Base-by-base conservation (phyloP, 2,888 invertebrate species). In the Brachyptera putata region DNA sequence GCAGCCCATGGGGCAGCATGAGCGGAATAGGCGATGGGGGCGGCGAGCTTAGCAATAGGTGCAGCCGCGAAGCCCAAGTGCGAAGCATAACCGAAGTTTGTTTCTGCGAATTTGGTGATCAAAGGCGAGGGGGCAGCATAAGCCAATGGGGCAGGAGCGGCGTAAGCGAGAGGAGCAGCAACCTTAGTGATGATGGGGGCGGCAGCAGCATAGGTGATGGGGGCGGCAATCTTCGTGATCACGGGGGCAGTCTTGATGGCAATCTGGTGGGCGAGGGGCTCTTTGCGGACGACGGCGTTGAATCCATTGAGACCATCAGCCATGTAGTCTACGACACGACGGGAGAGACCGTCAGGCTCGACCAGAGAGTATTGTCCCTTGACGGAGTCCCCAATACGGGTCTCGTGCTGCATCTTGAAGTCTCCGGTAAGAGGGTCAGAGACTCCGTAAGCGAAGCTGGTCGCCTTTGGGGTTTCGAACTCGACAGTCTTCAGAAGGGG, bases 161-260 rank as follows among this genome's bases (percentile, higher is more conserved):
- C n/a, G n/a, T n/a, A n/a, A n/a, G n/a, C n/a, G n/a, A n/a, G 49
- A 43, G 61, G 63, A 61, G 34, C 61, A 61, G 55, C 61, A 60
- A 37, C 57, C 60, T 43, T 43, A 58, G 36, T 50, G 57, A 37
- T n/a, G 43, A 43, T 43, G 43, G 43, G 43, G 18, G 43, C 16
- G 21, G 43, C 18, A 36, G 48, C 34, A 16, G 53, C 53, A 53
- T 53, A 53, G 36, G 21, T 21, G 21, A 53, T 53, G 14, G 53
- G 36, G 26, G 34, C 53, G 21, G 34, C 4, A 18, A 41, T 53
- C 43, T 53, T 59, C 13, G 50, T 39, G 34, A 50, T 50, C 25
- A 49, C 53, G 21, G 24, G 39, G 24, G 39, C 39, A 50, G 53
- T 59, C 26, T 25, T 26, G 49, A 16, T 49, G 14, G 11, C 16